Evolutionary conservation across 2,113 vertebrate species (phyloP), one percentile per base, ranked within the genome.

Genomic region (Mystacornis crossleyi): DNA sequence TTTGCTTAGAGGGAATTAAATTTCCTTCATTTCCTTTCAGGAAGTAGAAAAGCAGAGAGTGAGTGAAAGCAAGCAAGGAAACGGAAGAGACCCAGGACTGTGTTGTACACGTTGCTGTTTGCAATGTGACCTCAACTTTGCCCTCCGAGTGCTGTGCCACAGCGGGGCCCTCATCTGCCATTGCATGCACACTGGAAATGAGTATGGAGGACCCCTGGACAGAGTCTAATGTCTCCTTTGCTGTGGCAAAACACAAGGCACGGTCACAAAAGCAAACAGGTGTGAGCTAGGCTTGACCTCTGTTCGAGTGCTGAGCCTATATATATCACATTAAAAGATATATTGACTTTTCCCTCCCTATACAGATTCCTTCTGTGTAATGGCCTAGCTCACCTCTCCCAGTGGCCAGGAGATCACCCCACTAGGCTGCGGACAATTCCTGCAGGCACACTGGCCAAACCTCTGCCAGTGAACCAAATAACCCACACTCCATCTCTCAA

Each of bases 161-260:
- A 15, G n/a, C 51, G 45, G 28, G 26, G 34, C 51, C 11, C 60
- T 78, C 42, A 29, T 25, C 57, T 6, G 3, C 50, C 51, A 7
- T 1, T 7, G 25, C 45, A 43, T 42, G 4, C 7, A 9, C 4
- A 3, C 24, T 48, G 61, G 51, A 78, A 74, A 53, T 0, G 3
- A 19, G 28, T 23, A 42, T 2, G 6, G 24, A 93, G 31, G 20
- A 17, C 40, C 57, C 36, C 38, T 5, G 33, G 50, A 16, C 28
- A 65, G 47, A 85, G 42, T 17, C 57, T 40, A 38, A 33, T 2
- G 0, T 38, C n/a, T 53, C 25, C 14, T 21, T 58, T 18, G 53
- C 31, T 13, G 24, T 15, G 40, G 11, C 51, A 87, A 84, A 89
- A 65, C 1, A 5, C 34, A 34, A 47, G 28, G 70, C 45, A 54